Conservation (phyloP, 2,797 vertebrate genomes). For the Lepus townsendii region DNA sequence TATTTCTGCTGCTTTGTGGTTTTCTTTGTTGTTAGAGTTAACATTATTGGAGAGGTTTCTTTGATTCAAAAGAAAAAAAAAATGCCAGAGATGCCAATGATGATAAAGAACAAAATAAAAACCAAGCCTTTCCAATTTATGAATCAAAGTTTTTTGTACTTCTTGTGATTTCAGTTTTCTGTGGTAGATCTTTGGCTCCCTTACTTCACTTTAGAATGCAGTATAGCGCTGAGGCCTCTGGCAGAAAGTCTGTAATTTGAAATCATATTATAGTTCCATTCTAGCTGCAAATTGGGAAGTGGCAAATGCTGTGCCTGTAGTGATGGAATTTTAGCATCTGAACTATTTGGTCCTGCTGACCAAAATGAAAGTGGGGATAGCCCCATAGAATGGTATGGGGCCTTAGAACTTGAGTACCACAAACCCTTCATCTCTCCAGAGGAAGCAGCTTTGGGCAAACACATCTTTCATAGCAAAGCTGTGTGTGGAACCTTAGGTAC, state of each 20-base stretch:
- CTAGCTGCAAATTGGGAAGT: background rate
- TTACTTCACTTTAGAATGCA: background rate
- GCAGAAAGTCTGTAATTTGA: slow-evolving; percentile 8
- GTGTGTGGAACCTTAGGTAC: background rate
- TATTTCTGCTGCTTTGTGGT: slow-evolving; percentile 65
- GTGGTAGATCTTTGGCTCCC: background rate
- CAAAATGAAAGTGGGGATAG: background rate
- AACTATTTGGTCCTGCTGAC: background rate
- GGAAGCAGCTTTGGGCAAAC: background rate
- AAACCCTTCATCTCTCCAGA: background rate
- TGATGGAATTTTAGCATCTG: background rate
- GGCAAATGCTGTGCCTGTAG: background rate
- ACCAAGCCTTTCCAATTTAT: slow-evolving; percentile 5
- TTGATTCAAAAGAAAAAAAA: slow-evolving; percentile 49
- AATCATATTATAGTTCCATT: background rate
- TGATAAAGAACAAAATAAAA: slow-evolving; percentile 56
- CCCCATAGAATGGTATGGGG: background rate
- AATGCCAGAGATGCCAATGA: background rate
- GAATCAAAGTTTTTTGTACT: slow-evolving; percentile 4
- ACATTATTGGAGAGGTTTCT: slow-evolving; percentile 50
- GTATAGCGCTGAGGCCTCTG: background rate
- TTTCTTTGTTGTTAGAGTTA: slow-evolving; percentile 67
- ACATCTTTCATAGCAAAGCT: background rate
- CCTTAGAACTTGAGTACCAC: background rate
- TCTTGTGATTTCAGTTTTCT: slow-evolving; percentile 40